phyloP scores from a whole-genome alignment of 2,888 invertebrate species.

The Drosophila mulleri region DNA sequence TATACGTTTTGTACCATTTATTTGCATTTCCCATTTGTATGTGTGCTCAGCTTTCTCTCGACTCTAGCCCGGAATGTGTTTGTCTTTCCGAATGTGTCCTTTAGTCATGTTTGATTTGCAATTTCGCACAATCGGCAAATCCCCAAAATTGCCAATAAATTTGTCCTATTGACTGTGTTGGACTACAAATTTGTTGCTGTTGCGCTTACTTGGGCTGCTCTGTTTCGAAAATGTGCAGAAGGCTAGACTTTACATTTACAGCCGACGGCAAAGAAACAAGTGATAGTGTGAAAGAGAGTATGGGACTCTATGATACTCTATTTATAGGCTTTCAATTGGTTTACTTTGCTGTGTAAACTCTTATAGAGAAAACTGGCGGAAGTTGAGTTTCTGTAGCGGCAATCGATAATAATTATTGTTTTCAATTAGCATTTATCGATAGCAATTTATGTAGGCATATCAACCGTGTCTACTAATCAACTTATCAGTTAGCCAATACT shows the following conservation, averaged over 20 bases:
- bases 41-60: constrained; percentile 13
- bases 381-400: too few relatives aligned
- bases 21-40: constrained; percentile 64
- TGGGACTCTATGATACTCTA: neutral
- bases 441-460: too few relatives aligned
- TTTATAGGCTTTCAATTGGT: neutral
- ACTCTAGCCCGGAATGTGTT: neutral
- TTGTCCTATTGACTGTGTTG: constrained; percentile 73
- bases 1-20: constrained; percentile 65
- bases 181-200: constrained; percentile 65
- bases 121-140: constrained; percentile 76
- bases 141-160: constrained; percentile 79
- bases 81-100: constrained; percentile 45
- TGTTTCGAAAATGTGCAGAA: constrained; percentile 16
- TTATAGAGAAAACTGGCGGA: too few relatives aligned
- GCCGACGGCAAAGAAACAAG: neutral
- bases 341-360: too few relatives aligned
- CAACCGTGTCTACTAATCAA: too few relatives aligned
- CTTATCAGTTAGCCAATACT: too few relatives aligned
- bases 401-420: too few relatives aligned
- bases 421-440: too few relatives aligned
- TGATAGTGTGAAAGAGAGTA: neutral
- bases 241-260: constrained; percentile 18
- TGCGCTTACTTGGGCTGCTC: constrained; percentile 19
- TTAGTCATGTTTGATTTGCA: constrained; percentile 80